Base-by-base conservation (phyloP, 2,888 invertebrate genomes). In the Helleia helle region DNA sequence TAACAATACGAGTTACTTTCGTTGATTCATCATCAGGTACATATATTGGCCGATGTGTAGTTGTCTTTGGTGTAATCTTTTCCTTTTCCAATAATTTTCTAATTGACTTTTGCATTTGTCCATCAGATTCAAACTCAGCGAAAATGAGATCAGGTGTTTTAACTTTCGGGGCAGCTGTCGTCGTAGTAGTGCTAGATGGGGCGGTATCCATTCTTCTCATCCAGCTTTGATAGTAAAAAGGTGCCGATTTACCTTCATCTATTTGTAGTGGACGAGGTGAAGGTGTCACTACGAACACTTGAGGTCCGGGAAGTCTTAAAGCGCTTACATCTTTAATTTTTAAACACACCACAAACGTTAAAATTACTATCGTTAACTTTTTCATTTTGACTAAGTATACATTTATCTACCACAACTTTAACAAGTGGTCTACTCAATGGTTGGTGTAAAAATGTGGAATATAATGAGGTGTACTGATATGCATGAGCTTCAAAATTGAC, bases 181-280 rank as follows among this genome's bases (percentile, higher is more conserved):
- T 65, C 1, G 69, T 61, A 2, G 44, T 49, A 6, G 56, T 54
- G 2, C 62, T 58, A 9, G 42, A 37, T 18, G 70, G 71, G 17
- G 44, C 44, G 1, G 66, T 37, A 40, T 83, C 83, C 70, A 79
- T 76, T 46, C 83, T 62, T 56, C 71, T 63, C 59, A 71, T 72
- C 83, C 83, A 83, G 52, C 74, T 79, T 47, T 72, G 72, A 44
- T 84, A 83, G 50, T 83, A 84, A 42, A 81, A 83, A 3, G 81
- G 80, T 1, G 69, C 71, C 6, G 75, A 61, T 50, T 73, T 66
- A 15, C 64, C 75, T 47, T 62, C 65, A 43, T 69, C 57, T n/a
- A 41, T 56, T 46, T 61, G 56, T 4, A 54, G 42, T 2, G 62
- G 50, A 43, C 60, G 58, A 4, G 83, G 50, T 4, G 80, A 65